These are phyloP conservation scores for Larimichthys polyactis DNA, from an alignment of 2,113 vertebrate genomes.

Conservation along the genomic window DNA sequence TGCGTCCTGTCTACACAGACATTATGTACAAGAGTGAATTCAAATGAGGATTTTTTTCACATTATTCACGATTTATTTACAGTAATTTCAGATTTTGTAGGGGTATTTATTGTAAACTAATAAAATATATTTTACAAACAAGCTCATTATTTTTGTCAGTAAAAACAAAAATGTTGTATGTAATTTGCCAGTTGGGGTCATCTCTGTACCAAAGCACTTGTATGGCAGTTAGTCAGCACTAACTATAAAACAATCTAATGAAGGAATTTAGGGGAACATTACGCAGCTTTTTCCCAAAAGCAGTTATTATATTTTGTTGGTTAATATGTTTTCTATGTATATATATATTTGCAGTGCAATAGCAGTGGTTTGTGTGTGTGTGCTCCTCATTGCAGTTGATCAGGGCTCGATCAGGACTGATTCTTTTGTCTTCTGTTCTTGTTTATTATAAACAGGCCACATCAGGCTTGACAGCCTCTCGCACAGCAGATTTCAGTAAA, in stretches of 20 bases:
- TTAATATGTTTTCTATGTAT: slow-evolving; percentile 4
- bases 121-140: slow-evolving; percentile 64
- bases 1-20: slow-evolving; percentile 32
- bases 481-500: slow-evolving; percentile 38
- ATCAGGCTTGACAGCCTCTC: slow-evolving; percentile 43
- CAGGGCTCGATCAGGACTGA: slow-evolving; percentile 30
- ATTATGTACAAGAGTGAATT: slow-evolving; percentile 39
- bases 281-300: slow-evolving; percentile 18
- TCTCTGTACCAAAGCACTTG: slow-evolving; percentile 37
- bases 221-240: slow-evolving; percentile 43
- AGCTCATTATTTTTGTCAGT: slow-evolving; percentile 73
- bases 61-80: slow-evolving; percentile 35
- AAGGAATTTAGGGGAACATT: slow-evolving; percentile 42
- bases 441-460: slow-evolving; percentile 65
- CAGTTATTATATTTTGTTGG: background rate
- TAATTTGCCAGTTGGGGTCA: slow-evolving; percentile 49
- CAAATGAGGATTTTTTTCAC: slow-evolving; percentile 55
- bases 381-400: slow-evolving; percentile 37
- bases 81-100: slow-evolving; percentile 49
- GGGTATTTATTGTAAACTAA: slow-evolving; percentile 60
- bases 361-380: slow-evolving; percentile 12
- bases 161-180: slow-evolving; percentile 51
- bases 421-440: slow-evolving; percentile 50
- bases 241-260: slow-evolving; percentile 62
- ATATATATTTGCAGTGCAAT: background rate